Evolutionary conservation across 2,888 invertebrate species (phyloP), one percentile per base, ranked within the genome.

Genomic region (Rhyacophila evoluta): DNA sequence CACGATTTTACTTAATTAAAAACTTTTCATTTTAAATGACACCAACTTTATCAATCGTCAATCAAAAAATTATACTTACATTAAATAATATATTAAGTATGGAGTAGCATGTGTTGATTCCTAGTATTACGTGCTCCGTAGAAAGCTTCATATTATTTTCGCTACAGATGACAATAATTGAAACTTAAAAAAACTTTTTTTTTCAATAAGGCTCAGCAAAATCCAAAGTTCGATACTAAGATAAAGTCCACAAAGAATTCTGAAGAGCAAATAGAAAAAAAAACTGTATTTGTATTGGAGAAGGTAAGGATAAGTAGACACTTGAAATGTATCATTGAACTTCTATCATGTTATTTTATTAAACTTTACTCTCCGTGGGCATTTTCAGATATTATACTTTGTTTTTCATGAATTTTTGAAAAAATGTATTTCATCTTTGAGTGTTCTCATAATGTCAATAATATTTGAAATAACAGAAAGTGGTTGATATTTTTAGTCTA

Each of bases 301-400:
- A 55, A 55, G 55, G 55, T 55, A 55, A 55, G 19, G 55, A 55
- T 55, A 55, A 55, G 55, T 25, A 55, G 55, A 55, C 10, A 55
- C 55, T 55, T 55, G 55, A 55, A 55, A 55, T 55, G 55, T 55
- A 55, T 55, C 55, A 55, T 55, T 55, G 55, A 55, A 55, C 55
- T 55, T 41, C 10, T 55, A 55, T 55, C 55, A 19, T 55, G 55
- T 55, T 55, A 55, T 55, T 55, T 55, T 55, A 55, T 55, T 55
- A 19, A 55, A 55, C 55, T 55, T 55, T 55, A 55, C 55, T 25
- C 15, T 55, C 8, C 19, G 55, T 55, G 19, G 55, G 19, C 10
- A 55, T 55, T 19, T 19, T 19, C 15, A 55, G 5, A 55, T 55
- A 55, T 55, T 25, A 19, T 55, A 25, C 8, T 19, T 25, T 55